Conservation (phyloP, 1,140 invertebrate species). For the Zaprionus africanus region DNA sequence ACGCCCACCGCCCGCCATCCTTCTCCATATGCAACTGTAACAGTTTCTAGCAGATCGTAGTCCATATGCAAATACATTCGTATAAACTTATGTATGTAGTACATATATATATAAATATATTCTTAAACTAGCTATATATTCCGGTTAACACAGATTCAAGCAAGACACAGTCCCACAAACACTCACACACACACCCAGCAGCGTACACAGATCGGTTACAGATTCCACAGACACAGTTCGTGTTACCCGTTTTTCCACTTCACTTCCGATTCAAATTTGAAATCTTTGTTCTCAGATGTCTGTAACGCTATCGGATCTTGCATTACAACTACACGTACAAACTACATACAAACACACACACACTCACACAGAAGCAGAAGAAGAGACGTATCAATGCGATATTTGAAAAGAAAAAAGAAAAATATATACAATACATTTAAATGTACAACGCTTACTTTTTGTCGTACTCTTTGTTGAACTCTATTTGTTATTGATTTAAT, state of each 20-base stretch:
- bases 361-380: slow-evolving; percentile 26
- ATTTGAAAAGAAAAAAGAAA: slow-evolving; percentile 45
- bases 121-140: slow-evolving; percentile 79
- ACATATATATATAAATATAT: slow-evolving; percentile 61
- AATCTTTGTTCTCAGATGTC: slow-evolving; percentile 74
- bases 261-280: slow-evolving; percentile 51
- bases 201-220: slow-evolving; percentile 15
- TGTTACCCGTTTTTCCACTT: background rate
- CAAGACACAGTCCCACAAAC: slow-evolving; percentile 16
- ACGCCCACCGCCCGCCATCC: background rate
- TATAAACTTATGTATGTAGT: slow-evolving; percentile 72
- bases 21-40: slow-evolving; percentile 51
- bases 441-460: slow-evolving; percentile 71
- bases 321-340: slow-evolving; percentile 28
- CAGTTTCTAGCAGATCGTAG: slow-evolving; percentile 72
- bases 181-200: background rate
- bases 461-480: slow-evolving; percentile 52
- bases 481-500: slow-evolving; percentile 5
- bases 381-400: slow-evolving; percentile 44
- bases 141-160: slow-evolving; percentile 64
- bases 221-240: slow-evolving; percentile 11
- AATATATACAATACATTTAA: slow-evolving; percentile 77
- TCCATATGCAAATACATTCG: slow-evolving; percentile 76
- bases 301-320: slow-evolving; percentile 70
- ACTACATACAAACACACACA: slow-evolving; percentile 25